Evolutionary conservation across 2,113 vertebrate genomes (phyloP).

Genomic region (Indri indri): DNA sequence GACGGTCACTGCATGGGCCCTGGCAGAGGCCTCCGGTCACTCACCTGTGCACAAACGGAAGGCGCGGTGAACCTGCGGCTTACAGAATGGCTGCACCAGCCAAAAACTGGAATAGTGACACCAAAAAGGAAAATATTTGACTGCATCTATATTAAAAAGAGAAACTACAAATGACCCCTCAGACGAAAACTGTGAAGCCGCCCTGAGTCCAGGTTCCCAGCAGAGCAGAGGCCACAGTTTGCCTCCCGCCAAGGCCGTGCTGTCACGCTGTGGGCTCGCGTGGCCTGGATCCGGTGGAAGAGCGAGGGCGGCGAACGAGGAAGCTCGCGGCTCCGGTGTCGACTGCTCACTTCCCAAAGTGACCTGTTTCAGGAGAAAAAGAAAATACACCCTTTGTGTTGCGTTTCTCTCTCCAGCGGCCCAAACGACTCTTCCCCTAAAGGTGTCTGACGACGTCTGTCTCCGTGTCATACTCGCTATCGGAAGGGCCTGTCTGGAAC

Average conservation of each 20-base stretch:
- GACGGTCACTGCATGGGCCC: rapidly evolving
- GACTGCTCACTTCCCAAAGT: background rate
- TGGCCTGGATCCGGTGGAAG: background rate
- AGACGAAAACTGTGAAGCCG: background rate
- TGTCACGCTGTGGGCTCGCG: too few species aligned
- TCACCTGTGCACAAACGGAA: background rate
- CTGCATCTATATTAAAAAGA: rapidly evolving
- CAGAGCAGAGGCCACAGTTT: rapidly evolving
- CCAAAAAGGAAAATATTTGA: background rate
- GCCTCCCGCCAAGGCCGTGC: rapidly evolving
- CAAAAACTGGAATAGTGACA: background rate
- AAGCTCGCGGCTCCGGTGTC: rapidly evolving
- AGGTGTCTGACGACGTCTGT: background rate
- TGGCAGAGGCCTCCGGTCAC: rapidly evolving
- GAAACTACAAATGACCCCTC: background rate
- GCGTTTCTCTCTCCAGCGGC: too few species aligned
- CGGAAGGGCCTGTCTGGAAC: rapidly evolving
- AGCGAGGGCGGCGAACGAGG: rapidly evolving
- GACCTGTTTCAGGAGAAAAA: background rate
- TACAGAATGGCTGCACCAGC: background rate
- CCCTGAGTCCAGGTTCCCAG: background rate
- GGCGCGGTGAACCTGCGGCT: background rate
- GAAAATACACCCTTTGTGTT: background rate
- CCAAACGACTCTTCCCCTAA: too few species aligned
- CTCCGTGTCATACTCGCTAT: rapidly evolving